These are phyloP conservation scores for Orthonychiurus folsomi DNA, from an alignment of 2,888 invertebrate genomes.

Conservation along the genomic window DNA sequence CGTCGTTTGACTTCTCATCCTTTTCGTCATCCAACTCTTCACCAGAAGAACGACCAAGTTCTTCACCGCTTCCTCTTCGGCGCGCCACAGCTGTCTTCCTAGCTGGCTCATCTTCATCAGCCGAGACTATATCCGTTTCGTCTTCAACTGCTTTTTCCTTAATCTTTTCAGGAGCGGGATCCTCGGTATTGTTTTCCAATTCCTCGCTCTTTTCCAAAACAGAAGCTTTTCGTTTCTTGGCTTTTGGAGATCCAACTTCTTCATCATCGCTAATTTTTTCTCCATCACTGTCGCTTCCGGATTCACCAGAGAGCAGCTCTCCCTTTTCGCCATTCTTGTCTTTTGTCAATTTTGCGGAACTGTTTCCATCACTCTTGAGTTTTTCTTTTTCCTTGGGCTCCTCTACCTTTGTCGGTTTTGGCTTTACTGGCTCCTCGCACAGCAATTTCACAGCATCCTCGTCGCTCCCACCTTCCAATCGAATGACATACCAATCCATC, in stretches of 20 bases:
- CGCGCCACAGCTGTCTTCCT: slow-evolving; percentile 3
- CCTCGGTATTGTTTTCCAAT: background rate
- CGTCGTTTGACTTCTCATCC: slow-evolving; percentile 23
- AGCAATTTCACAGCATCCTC: slow-evolving; percentile 38
- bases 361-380: slow-evolving; percentile 30
- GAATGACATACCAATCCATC: slow-evolving; percentile 91
- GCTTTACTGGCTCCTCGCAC: slow-evolving; percentile 28
- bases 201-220: slow-evolving; percentile 15
- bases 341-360: slow-evolving; percentile 12
- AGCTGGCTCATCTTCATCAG: slow-evolving; percentile 10
- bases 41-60: slow-evolving; percentile 16
- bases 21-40: slow-evolving; percentile 21
- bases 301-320: slow-evolving; percentile 44
- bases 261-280: slow-evolving; percentile 8
- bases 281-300: slow-evolving; percentile 42
- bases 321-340: slow-evolving; percentile 40
- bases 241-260: background rate
- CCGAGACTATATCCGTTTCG: slow-evolving; percentile 8
- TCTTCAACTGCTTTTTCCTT: slow-evolving; percentile 23
- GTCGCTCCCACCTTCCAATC: slow-evolving; percentile 84
- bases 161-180: slow-evolving; percentile 18
- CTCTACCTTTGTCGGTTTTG: slow-evolving; percentile 65
- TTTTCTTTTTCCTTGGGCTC: slow-evolving; percentile 49
- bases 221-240: slow-evolving; percentile 12
- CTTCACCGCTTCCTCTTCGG: slow-evolving; percentile 15